Base-by-base conservation (phyloP, 2,888 invertebrate genomes). In the Alitta virens region DNA sequence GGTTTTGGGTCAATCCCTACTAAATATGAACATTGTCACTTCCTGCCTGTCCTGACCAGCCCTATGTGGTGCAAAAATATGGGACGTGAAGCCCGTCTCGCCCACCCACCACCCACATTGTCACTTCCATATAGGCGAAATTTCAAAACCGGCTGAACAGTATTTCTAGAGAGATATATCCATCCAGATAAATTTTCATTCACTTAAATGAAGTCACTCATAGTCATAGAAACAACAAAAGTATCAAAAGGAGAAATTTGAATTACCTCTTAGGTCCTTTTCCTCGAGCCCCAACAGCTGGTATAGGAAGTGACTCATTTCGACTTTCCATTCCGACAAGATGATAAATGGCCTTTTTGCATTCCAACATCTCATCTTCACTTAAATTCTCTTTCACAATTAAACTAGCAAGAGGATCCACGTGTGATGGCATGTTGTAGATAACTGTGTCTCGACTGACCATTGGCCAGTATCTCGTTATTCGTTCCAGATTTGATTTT, bases 401-500 rank as follows among this genome's bases (percentile, higher is more conserved):
- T 55, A 93, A 82, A 9, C 88, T 86, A 0, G 91, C 87, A 33
- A 96, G 82, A 0, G 93, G 92, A 70, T 92, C 91, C 68, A 94
- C 86, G 70, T 90, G 89, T 3, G 75, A 68, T 1, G 70, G 69
- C 75, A 81, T 75, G 68, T 79, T 80, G 66, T 91, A 94, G 77
- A 95, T 88, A 33, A 94, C 86, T 0, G 94, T 94, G 2, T 91
- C 90, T 24, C 91, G 91, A 67, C 94, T 90, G 0, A 93, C 93
- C 68, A 95, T 74, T 0, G 86, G 86, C 85, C 85, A 86, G 81
- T 92, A 94, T 60, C 90, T 88, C 0, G 94, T 91, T 72, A 91
- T 89, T 26, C 92, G 84, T 69, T 89, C 88, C 12, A 96, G 79
- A 51, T 89, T 85, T 16, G 66, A 68, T 57, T 72, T 65, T 5